A percentile compares a stretch with the other conserved stretches of the same genome.
These are phyloP conservation scores for Linepithema humile DNA, from an alignment of 1,140 invertebrate genomes.

Conservation along the genomic window DNA sequence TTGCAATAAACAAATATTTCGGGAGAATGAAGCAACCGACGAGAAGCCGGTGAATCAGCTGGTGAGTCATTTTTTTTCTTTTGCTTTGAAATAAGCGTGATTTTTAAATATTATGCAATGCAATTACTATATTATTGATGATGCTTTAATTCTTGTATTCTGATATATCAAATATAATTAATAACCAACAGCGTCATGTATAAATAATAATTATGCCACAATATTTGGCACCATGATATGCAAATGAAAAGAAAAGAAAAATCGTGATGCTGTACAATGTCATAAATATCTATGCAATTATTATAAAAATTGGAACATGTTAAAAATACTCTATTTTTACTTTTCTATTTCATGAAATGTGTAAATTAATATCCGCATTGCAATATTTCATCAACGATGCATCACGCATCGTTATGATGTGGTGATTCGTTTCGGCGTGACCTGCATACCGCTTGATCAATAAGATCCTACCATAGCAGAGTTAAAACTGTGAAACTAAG, in stretches of 20 bases:
- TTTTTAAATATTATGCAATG: too few relatives aligned
- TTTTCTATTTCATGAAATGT: background rate
- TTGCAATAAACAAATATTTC: background rate
- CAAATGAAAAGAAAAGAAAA: too few relatives aligned
- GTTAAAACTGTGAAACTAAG: background rate
- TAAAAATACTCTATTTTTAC: too few relatives aligned
- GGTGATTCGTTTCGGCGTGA: slow-evolving; percentile 25
- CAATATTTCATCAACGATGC: slow-evolving; percentile 16
- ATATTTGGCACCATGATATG: too few relatives aligned
- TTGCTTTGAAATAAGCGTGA: background rate
- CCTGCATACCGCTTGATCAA: slow-evolving; percentile 10
- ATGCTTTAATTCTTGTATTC: too few relatives aligned
- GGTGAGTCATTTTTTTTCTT: background rate
- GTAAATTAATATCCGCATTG: slow-evolving; percentile 10
- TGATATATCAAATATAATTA: too few relatives aligned
- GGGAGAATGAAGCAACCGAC: background rate
- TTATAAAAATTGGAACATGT: background rate
- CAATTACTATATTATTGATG: too few relatives aligned
- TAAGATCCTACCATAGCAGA: background rate
- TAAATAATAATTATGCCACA: too few relatives aligned
- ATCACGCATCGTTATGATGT: slow-evolving; percentile 9
- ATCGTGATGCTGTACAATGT: too few relatives aligned
- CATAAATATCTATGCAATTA: background rate
- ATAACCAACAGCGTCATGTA: too few relatives aligned
- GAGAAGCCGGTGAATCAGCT: background rate